Conservation (phyloP, 64 coral and sea anemone genomes). For the Pocillopora damicornis region DNA sequence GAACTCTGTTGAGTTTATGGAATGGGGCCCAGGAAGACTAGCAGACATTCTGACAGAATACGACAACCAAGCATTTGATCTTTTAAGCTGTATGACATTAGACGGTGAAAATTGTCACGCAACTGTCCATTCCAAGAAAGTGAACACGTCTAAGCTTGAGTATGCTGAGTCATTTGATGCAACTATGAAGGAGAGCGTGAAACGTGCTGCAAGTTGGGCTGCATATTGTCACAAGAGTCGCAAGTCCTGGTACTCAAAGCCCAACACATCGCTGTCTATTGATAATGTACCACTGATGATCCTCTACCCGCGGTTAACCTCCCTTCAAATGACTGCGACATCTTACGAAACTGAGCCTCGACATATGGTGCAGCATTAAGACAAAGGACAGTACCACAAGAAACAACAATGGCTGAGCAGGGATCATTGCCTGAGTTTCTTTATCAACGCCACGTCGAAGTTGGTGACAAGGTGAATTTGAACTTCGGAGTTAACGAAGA, state of each 20-base stretch:
- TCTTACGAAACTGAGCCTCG: no score
- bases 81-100: conserved; percentile 54
- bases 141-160: conserved; percentile 40
- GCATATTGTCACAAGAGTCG: conserved; percentile 3
- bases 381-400: no score
- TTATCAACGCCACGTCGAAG: no score
- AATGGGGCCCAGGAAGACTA: conserved; percentile 43
- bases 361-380: no score
- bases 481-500: no score
- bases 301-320: no score
- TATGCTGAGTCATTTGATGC: conserved; percentile 35
- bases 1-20: conserved; percentile 20
- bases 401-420: no score
- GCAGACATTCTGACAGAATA: background rate
- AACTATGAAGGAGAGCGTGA: conserved; percentile 21
- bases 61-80: conserved; percentile 1
- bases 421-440: no score
- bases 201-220: background rate
- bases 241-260: conserved; percentile 8
- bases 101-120: conserved; percentile 54
- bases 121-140: conserved; percentile 36
- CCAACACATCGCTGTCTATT: background rate
- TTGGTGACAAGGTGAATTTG: no score
- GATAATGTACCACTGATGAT: background rate
- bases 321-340: no score